A percentile compares a stretch with the other conserved stretches of the same genome.
These are phyloP conservation scores for Seriola rivoliana DNA, from an alignment of 2,113 vertebrate genomes.

Conservation along the genomic window DNA sequence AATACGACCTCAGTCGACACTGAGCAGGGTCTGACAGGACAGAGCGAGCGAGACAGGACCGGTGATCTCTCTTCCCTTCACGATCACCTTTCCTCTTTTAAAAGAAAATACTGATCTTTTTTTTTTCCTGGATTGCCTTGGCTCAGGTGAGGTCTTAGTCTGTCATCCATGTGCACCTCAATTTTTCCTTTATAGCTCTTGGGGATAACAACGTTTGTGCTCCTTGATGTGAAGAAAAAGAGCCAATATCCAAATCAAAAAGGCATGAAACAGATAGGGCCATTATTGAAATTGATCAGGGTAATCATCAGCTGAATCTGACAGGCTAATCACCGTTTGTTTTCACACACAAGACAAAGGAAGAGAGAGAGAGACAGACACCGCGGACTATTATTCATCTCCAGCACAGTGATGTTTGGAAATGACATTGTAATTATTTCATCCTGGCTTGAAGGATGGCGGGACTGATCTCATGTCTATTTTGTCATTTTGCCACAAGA, in stretches of 20 bases:
- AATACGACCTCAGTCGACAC: not conserved
- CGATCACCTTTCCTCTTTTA: not conserved
- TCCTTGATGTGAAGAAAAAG: conserved; percentile 31
- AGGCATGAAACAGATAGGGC: conserved; percentile 54
- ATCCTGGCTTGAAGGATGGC: conserved; percentile 50
- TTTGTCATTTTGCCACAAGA: conserved; percentile 30
- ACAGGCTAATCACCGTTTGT: conserved; percentile 65
- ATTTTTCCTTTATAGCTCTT: not conserved
- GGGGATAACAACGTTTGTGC: conserved; percentile 34
- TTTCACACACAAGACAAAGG: conserved; percentile 50
- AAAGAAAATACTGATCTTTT: not conserved
- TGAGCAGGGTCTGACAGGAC: not conserved
- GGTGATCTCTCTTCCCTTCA: not conserved
- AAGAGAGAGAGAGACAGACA: conserved; percentile 18
- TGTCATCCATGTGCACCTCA: not conserved
- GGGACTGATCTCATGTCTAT: conserved; percentile 26
- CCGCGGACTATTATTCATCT: conserved; percentile 56
- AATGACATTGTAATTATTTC: conserved; percentile 67
- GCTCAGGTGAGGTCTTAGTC: conserved; percentile 13
- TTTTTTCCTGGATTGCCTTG: not conserved
- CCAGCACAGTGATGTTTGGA: conserved; percentile 53
- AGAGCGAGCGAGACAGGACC: not conserved
- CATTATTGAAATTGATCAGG: conserved; percentile 67
- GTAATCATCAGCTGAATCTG: conserved; percentile 61
- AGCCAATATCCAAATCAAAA: conserved; percentile 55